Base-by-base conservation (phyloP, 30 jellyfish, hydroid and myxozoan genomes). In the Aurelia sp. region DNA sequence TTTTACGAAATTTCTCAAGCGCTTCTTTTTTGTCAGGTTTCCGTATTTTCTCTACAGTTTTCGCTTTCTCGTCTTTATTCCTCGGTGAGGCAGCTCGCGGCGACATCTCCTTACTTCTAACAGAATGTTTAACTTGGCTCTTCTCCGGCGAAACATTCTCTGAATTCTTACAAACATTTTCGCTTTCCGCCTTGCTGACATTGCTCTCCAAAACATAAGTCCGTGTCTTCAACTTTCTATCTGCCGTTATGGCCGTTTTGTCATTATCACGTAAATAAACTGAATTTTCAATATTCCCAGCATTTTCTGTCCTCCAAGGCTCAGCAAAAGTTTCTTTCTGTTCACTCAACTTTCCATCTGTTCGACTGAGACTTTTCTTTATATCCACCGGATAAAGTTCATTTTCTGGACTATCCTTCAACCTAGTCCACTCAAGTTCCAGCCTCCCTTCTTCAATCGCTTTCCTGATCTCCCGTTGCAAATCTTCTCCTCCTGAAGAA, bases 1-100 rank as follows among this genome's bases (percentile, higher is more conserved):
- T 48, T 38, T 64, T 75, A 30, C 92, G 52, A 59, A 83, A 83
- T 19, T 83, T 83, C 20, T 83, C 86, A 1, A 83, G 47, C 27
- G 60, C 20, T 63, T 83, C 86, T 21, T 13, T 62, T 68, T 30
- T 67, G 41, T 77, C 31, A 20, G 38, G 80, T n/a, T 78, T 62
- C 8, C 58, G 59, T 31, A 18, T 8, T 11, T 8, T 15, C 41
- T 62, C 64, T 2, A 8, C 44, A 19, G 84, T 4, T 13, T 72
- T 41, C 30, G 17, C 13, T 5, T 78, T 27, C 65, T 22, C 20
- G 8, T 20, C 41, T 0, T 20, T 30, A 17, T 12, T 35, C 58
- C 76, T 35, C 63, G 62, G 62, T 15, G 74, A 59, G 15, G 30
- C 33, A n/a, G 71, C 27, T 10, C 55, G 55, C 15, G 55, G 55